Evolutionary conservation across 2,888 invertebrate species (phyloP), one percentile per base, ranked within the genome.

Genomic region (Hirtodrosophila duncani): DNA sequence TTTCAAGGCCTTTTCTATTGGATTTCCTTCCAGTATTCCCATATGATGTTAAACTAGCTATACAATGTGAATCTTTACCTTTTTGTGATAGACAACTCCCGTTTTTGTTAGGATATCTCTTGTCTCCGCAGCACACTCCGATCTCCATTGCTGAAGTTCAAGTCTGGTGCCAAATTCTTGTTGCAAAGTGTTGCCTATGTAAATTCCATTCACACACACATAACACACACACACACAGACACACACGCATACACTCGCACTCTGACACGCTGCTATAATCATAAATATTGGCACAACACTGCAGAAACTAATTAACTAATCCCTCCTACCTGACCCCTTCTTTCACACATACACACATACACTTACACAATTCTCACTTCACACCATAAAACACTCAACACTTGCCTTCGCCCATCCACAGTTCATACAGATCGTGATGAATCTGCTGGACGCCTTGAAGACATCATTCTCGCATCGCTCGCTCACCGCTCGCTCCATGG

Each of bases 391-490:
- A 18, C 45, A 39, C 51, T 60, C 56, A 49, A 50, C 60, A 52
- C 43, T 59, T 26, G 52, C 39, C 39, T 41, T 36, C 37, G 52
- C 69, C 53, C 62, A 52, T 75, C 65, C 82, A 74, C 89, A 96
- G 96, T 94, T 96, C 89, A 94, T 96, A 89, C 94, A 93, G 89
- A 94, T 96, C 88, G 94, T 96, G 43, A 92, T 96, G 83, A 95
- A 95, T 86, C 91, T 97, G 30, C 88, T 97, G 88, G 96, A 97
- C 83, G 96, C 96, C 48, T 88, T 97, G 84, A 96, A 96, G 88
- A 95, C 95, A 17, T 96, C 96, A 23, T 95, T 97, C 89, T 95
- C 96, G 18, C 96, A 96, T 87, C 92, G 96, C 77, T 95, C 96
- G 10, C 87, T 96, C 79, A 90, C 92, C 7, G 95, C 96, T 21